Evolutionary conservation across 2,888 invertebrate genomes (phyloP), one percentile per base, ranked within the genome.

Genomic region (Polymixis flavicincta): DNA sequence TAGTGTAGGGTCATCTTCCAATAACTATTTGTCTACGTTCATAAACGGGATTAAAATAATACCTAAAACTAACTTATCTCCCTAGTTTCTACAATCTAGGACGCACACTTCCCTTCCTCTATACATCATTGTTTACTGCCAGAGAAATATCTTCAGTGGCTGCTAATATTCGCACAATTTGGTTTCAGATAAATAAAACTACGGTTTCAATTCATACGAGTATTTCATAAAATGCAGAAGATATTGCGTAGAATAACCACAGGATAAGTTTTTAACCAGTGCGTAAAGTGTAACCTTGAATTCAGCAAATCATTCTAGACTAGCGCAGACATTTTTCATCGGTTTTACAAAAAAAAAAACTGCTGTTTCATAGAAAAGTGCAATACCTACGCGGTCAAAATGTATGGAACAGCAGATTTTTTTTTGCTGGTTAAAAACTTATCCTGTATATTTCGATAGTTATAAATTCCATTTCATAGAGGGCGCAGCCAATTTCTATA

Each of bases 111-210:
- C 57, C 65, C 48, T 66, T 42, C 32, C 60, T 65, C 50, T 54
- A 82, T 69, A 69, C 69, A 70, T 80, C 80, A 82, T 72, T 77
- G 50, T 65, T n/a, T 54, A 32, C 55, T 64, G 48, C 67, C 60
- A 72, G 48, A 77, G 60, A 82, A 72, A 65, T 69, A 54, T 76
- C 64, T 68, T 71, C 45, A 54, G 66, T 52, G 70, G 57, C 28
- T 50, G 19, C n/a, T 74, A 65, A 59, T 54, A 64, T 48, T 75
- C 5, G 3, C 13, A 32, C n/a, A 14, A 54, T 63, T 61, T 52
- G 48, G 28, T 72, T 61, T 66, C 22, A 64, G n/a, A 17, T 63
- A 28, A 25, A 63, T 45, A 52, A 50, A 63, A 52, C 25, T 19
- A 37, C 8, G 9, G 7, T 28, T 57, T n/a, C 11, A 8, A 17